Evolutionary conservation across 1,140 invertebrate species (phyloP).

Genomic region (Conus betulinus): DNA sequence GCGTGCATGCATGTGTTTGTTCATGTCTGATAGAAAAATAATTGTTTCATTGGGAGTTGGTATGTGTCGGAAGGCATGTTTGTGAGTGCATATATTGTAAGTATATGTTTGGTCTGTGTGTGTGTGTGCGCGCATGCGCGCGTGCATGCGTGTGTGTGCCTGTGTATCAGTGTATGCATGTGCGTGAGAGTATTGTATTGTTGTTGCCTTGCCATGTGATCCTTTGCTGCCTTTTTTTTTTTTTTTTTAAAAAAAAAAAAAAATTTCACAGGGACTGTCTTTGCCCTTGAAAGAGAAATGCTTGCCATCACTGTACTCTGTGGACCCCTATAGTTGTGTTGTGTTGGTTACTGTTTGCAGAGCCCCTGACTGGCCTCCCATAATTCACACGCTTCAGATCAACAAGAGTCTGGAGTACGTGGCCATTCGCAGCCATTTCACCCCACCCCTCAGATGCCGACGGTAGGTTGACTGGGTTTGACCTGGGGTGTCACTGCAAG

Average conservation of each 20-base stretch:
- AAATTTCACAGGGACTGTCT: neutral
- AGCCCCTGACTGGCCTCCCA: slow-evolving; percentile 73
- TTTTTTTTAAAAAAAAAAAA: neutral
- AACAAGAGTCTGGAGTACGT: slow-evolving; percentile 74
- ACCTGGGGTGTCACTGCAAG: no score
- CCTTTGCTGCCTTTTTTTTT: no score
- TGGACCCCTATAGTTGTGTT: neutral
- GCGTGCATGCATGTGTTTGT: no score
- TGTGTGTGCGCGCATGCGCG: neutral
- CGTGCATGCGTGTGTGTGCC: neutral
- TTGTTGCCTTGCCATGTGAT: no score
- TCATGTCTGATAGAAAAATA: no score
- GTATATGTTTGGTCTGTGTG: no score
- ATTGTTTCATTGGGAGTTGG: no score
- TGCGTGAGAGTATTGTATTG: no score
- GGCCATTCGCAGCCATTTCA: slow-evolving; percentile 70
- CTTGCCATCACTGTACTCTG: neutral
- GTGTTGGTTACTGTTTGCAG: slow-evolving; percentile 55
- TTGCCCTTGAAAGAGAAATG: slow-evolving; percentile 26
- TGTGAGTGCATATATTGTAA: no score
- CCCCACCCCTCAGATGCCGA: slow-evolving; percentile 61
- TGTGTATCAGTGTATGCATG: no score
- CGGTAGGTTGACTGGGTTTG: slow-evolving; percentile 51
- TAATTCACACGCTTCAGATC: slow-evolving; percentile 73
- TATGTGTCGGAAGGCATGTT: no score